Evolutionary conservation across 2,797 vertebrate species (phyloP).

Genomic region (Pelodytes ibericus): DNA sequence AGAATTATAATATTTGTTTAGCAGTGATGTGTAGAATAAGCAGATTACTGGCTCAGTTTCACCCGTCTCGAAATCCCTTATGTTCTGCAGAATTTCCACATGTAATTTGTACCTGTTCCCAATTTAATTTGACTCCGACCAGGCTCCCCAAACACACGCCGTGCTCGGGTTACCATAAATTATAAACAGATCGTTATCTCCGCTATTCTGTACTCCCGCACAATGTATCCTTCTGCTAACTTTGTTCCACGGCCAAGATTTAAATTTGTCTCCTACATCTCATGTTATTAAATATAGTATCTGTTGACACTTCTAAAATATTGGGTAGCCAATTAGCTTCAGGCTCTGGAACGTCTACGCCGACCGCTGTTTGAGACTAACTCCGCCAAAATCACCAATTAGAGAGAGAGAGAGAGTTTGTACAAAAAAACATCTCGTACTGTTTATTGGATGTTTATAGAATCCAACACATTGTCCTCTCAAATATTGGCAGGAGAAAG

Average conservation of each 20-base stretch:
- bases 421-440: background rate
- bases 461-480: background rate
- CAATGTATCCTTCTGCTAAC: background rate
- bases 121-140: no score
- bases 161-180: no score
- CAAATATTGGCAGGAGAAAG: background rate
- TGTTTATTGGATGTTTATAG: background rate
- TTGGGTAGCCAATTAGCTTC: background rate
- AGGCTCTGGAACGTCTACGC: background rate
- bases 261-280: background rate
- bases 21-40: no score
- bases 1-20: no score
- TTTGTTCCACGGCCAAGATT: background rate
- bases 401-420: background rate
- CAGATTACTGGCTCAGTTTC: no score
- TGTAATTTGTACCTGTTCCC: no score
- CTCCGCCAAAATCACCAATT: background rate
- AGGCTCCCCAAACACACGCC: no score
- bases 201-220: background rate
- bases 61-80: no score
- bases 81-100: no score
- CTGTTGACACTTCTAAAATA: background rate
- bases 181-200: constrained; percentile 3
- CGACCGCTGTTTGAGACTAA: background rate
- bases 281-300: background rate